Evolutionary conservation across 2,888 invertebrate species (phyloP).

Genomic region (Stenurella melanura): DNA sequence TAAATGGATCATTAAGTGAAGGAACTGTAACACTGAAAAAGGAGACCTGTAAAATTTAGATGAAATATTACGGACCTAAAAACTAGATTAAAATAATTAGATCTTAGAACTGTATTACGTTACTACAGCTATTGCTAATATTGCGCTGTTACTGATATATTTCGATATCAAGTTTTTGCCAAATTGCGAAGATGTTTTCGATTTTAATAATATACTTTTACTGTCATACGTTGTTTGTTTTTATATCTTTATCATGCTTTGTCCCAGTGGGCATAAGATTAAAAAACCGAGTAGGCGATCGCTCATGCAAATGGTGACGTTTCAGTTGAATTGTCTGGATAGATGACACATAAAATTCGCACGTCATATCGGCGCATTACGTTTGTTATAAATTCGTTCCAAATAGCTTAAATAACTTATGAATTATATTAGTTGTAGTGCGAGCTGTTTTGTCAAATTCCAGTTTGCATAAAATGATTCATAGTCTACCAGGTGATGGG

Average conservation of each 20-base stretch:
- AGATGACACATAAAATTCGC: background rate
- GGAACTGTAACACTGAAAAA: too few relatives aligned
- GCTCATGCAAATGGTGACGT: background rate
- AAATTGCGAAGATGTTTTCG: too few relatives aligned
- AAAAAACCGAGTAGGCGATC: conserved; percentile 7
- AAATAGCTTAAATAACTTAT: background rate
- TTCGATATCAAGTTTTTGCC: too few relatives aligned
- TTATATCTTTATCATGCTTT: background rate
- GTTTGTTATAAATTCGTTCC: background rate
- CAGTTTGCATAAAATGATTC: conserved; percentile 7
- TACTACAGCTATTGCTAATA: too few relatives aligned
- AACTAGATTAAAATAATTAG: too few relatives aligned
- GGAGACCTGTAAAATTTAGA: too few relatives aligned
- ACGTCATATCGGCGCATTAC: background rate
- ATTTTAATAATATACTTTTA: too few relatives aligned
- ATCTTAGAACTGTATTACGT: too few relatives aligned
- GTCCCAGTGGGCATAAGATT: conserved; percentile 1
- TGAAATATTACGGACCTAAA: too few relatives aligned
- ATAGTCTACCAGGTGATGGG: background rate
- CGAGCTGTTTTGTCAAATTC: background rate
- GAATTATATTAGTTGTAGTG: background rate
- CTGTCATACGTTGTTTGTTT: background rate
- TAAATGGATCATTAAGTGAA: too few relatives aligned
- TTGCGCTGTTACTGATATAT: too few relatives aligned
- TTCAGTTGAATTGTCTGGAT: background rate